A percentile compares a stretch with the other conserved stretches of the same genome.
phyloP scores from a whole-genome alignment of 1,140 invertebrate species.

The Tribolium castaneum region DNA sequence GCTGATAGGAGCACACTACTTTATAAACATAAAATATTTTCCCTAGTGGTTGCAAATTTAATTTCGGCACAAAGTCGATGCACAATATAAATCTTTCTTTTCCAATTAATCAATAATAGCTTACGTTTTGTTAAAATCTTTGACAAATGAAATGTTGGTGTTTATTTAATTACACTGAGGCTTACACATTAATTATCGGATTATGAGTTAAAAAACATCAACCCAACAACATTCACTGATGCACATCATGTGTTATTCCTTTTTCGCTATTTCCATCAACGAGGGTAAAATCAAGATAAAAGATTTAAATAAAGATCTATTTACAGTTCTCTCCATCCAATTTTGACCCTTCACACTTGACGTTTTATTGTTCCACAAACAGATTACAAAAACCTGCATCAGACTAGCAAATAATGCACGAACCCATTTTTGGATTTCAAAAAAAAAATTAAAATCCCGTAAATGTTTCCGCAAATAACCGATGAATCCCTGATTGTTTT shows the following conservation, averaged over 20 bases:
- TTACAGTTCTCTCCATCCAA: not conserved
- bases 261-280: not conserved
- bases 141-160: not conserved
- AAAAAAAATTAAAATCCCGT: not conserved
- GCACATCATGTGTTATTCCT: not conserved
- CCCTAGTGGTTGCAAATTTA: not conserved
- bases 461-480: not conserved
- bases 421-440: not conserved
- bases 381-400: not conserved
- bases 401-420: not conserved
- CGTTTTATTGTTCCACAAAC: not conserved
- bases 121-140: not conserved
- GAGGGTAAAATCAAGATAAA: not conserved
- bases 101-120: no score
- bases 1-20: not conserved
- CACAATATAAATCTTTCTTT: no score
- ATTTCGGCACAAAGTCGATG: no score
- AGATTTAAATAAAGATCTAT: not conserved
- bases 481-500: not conserved
- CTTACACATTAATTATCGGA: not conserved
- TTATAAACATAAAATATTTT: not conserved
- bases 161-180: not conserved
- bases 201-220: not conserved
- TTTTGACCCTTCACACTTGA: not conserved
- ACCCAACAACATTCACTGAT: not conserved